Conservation (phyloP, 2,888 invertebrate species). For the Uloborus plumipes region DNA sequence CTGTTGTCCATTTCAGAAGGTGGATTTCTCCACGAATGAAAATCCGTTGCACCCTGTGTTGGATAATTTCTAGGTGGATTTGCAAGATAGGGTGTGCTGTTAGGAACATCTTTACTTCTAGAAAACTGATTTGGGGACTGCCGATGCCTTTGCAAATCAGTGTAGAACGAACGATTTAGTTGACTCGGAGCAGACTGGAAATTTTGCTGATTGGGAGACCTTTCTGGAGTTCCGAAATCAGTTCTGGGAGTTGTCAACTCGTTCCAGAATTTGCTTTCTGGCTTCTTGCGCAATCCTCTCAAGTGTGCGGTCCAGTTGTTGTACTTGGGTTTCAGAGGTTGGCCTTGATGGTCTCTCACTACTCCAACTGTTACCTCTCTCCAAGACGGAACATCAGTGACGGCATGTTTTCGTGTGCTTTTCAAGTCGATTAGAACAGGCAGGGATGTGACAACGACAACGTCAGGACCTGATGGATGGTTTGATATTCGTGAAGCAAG, state of each 20-base stretch:
- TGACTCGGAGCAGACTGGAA: constrained; percentile 50
- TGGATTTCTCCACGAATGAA: constrained; percentile 33
- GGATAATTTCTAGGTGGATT: constrained; percentile 43
- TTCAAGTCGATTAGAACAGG: constrained; percentile 48
- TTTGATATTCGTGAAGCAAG: constrained; percentile 32
- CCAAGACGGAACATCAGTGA: constrained; percentile 52
- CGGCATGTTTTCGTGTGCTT: constrained; percentile 34
- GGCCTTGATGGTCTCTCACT: constrained; percentile 56
- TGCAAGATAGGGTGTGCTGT: constrained; percentile 19
- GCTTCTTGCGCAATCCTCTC: constrained; percentile 41
- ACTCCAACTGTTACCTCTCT: constrained; percentile 59
- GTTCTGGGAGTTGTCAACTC: constrained; percentile 44
- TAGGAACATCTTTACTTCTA: constrained; percentile 2
- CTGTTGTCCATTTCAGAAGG: constrained; percentile 8
- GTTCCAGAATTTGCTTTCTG: constrained; percentile 45
- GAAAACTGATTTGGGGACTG: constrained; percentile 1
- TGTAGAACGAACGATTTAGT: constrained; percentile 45
- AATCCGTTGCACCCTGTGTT: constrained; percentile 19
- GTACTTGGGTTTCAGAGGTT: constrained; percentile 55
- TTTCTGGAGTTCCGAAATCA: constrained; percentile 14
- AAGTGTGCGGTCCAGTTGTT: constrained; percentile 61
- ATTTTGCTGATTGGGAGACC: constrained; percentile 19
- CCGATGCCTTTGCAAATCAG: constrained; percentile 37
- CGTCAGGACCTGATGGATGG: constrained; percentile 40
- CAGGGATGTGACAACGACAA: constrained; percentile 52